Evolutionary conservation across 2,797 vertebrate genomes (phyloP), one percentile per base, ranked within the genome.

Genomic region (Anabas testudineus): DNA sequence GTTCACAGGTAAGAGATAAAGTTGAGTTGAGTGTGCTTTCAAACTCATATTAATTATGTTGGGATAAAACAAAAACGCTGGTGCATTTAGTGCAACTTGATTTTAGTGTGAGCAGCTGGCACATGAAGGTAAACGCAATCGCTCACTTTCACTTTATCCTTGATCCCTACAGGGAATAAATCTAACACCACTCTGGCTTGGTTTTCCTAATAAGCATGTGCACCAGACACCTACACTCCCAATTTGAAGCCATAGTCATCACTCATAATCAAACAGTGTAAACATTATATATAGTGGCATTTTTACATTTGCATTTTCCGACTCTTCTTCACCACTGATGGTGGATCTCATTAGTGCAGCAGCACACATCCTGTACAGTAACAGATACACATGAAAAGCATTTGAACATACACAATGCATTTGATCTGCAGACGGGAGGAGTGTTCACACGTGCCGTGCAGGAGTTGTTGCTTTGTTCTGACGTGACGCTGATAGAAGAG

Each of bases 271-370:
- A n/a, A n/a, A n/a, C n/a, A n/a, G n/a, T n/a, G n/a, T n/a, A n/a
- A n/a, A n/a, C n/a, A n/a, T n/a, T n/a, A n/a, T n/a, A n/a, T n/a
- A n/a, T n/a, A n/a, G 4, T 30, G 6, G 26, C 26, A 30, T 30
- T 30, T 30, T 30, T 7, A 3, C 16, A 12, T 32, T 45, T 39
- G 54, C 26, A 39, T 24, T 1, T 39, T 47, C 13, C 32, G n/a
- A 22, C 16, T 18, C 26, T 13, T 48, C n/a, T 24, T 24, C 16
- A 45, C 58, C 19, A 0, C 34, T 28, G 47, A 59, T 15, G 53
- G 24, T 9, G 26, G 56, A 48, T 10, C 76, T 71, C 64, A 65
- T 70, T 66, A 67, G 49, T 61, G 39, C 22, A 36, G 45, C 41
- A 39, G 71, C 49, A 67, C 16, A 49, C 30, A 28, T 30, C 43